Base-by-base conservation (phyloP, 35 echinoderm and acorn worm genomes). In the Apostichopus japonicus region DNA sequence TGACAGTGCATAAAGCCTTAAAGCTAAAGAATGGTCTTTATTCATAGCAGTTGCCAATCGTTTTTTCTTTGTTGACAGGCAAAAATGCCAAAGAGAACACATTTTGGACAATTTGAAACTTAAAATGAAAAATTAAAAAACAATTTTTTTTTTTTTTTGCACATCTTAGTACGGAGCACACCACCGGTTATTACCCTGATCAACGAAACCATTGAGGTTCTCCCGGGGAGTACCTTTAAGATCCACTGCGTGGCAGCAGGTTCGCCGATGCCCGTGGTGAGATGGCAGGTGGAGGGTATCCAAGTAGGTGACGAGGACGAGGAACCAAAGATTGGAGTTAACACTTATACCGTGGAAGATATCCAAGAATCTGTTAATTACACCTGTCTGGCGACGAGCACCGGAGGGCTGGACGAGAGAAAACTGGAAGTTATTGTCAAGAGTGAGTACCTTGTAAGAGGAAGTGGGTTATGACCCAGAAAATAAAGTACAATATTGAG, bases 191-290 rank as follows among this genome's bases (percentile, higher is more conserved):
- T 99, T 55, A 96, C 93, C 61, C 96, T 96, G 54, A 57, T 73
- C 27, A 93, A 95, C 23, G 52, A 16, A 4, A 92, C 94, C 92
- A 81, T 94, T 55, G 97, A 99, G 87, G 95, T 99, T 10, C 91
- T 96, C 0, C 97, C 97, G 0, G 95, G 95, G 6, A 93, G 95
- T 24, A 95, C 70, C 54, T 93, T 96, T 44, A 87, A 87, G 54
- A 81, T 99, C 23, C 94, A 93, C 54, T 99, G 97, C 59, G 97
- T 92, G 23, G 97, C 97, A 22, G 87, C 91, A 10, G 97, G 97
- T 33, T 96, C 97, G 23, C 97, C 97, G 15, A 94, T 99, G 97
- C 97, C 97, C 0, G 54, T 57, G 71, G 95, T 99, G 24, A 80
- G 86, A 25, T 99, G 97, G 97, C 94, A 86, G 80, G 94, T 96